These are phyloP conservation scores for Nothura maculosa DNA, from an alignment of 2,797 vertebrate genomes.

Conservation along the genomic window DNA sequence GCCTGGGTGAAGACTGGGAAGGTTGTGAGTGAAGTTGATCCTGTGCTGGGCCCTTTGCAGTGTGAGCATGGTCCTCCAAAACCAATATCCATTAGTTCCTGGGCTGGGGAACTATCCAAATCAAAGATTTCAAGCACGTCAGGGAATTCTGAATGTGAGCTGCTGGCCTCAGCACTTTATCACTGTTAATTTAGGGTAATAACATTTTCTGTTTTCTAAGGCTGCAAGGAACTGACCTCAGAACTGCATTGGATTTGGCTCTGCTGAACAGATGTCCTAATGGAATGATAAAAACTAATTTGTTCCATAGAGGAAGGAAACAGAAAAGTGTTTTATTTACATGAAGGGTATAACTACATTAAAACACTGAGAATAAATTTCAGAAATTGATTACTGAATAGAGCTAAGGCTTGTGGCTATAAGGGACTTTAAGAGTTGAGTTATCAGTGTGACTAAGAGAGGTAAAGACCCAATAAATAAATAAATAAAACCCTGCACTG, in stretches of 20 bases:
- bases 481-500: background rate
- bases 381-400: background rate
- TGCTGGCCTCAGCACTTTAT: conserved; percentile 6
- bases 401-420: background rate
- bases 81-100: background rate
- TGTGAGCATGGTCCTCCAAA: background rate
- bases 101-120: conserved; percentile 3
- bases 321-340: conserved; percentile 46
- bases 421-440: background rate
- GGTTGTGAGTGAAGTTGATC: background rate
- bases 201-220: conserved; percentile 39
- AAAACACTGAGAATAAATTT: background rate
- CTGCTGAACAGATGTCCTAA: conserved; percentile 56
- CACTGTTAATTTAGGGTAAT: conserved; percentile 37
- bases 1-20: background rate
- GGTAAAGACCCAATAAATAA: background rate
- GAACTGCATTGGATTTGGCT: conserved; percentile 30
- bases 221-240: conserved; percentile 42
- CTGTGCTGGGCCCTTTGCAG: background rate
- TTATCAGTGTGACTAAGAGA: background rate
- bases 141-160: conserved; percentile 15
- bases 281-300: conserved; percentile 27
- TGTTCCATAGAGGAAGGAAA: conserved; percentile 7
- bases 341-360: background rate
- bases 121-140: conserved; percentile 15